A percentile compares a stretch with the other conserved stretches of the same genome.
Evolutionary conservation across 1,140 invertebrate genomes (phyloP).

Genomic region (Caenorhabditis briggsae): DNA sequence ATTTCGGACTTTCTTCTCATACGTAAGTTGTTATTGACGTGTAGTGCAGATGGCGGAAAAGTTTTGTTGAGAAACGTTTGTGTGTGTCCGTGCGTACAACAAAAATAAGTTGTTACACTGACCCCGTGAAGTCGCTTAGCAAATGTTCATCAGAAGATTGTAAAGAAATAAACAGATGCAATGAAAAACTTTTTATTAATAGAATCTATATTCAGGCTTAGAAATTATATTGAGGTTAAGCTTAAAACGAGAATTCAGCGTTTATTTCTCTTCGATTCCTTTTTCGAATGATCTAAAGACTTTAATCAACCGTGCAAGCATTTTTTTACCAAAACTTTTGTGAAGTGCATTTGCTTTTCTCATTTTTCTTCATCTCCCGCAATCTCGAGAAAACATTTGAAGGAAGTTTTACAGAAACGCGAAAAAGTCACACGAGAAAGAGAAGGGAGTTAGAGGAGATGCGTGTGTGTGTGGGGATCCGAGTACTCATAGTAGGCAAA

Average conservation of each 20-base stretch:
- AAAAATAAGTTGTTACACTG: conserved; percentile 25
- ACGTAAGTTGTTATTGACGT: background rate
- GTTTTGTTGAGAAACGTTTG: background rate
- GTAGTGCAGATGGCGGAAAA: background rate
- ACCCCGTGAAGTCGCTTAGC: background rate
- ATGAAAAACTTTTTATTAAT: too few relatives aligned
- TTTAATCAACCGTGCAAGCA: background rate
- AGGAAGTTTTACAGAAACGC: background rate
- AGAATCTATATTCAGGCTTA: too few relatives aligned
- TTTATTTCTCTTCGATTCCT: background rate
- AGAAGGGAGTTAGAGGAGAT: background rate
- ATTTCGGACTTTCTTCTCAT: conserved; percentile 14
- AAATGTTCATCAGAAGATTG: background rate
- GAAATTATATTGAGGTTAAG: too few relatives aligned
- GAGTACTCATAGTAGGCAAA: conserved; percentile 59
- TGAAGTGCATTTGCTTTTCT: conserved; percentile 31
- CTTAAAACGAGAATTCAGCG: too few relatives aligned
- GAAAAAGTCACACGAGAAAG: conserved; percentile 15
- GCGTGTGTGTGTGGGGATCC: background rate
- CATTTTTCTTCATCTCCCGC: background rate
- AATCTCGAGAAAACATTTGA: background rate
- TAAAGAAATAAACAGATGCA: background rate
- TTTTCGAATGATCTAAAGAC: background rate
- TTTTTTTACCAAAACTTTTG: background rate
- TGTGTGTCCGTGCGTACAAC: background rate